These are phyloP conservation scores for Euspilapteryx auroguttella DNA, from an alignment of 2,888 invertebrate genomes.

Conservation along the genomic window DNA sequence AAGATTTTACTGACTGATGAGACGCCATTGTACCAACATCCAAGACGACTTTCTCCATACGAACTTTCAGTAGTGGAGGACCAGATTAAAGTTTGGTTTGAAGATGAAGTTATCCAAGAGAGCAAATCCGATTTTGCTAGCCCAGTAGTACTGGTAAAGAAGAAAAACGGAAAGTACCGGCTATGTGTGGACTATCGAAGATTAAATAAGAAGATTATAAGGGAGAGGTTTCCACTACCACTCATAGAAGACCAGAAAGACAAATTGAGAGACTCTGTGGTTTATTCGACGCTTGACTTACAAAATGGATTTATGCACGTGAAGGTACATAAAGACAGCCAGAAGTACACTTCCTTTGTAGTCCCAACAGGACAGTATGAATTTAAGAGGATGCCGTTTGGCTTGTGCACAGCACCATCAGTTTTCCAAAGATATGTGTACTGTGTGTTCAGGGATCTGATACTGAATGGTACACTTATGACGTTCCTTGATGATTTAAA, in stretches of 20 bases:
- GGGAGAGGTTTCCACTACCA: constrained; percentile 2
- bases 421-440: constrained; percentile 1
- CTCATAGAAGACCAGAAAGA: constrained; percentile 1
- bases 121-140: constrained; percentile 2
- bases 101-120: background rate
- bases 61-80: no score
- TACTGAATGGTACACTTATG: constrained; percentile 1
- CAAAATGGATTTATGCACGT: constrained; percentile 3
- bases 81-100: constrained; percentile 1
- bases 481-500: constrained; percentile 3
- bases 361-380: constrained; percentile 2
- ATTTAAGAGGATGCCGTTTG: constrained; percentile 4
- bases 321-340: background rate
- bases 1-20: no score
- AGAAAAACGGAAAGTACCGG: constrained; percentile 1
- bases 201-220: constrained; percentile 2
- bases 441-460: background rate
- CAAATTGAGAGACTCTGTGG: background rate
- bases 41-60: no score
- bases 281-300: constrained; percentile 1
- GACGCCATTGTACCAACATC: no score
- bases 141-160: constrained; percentile 1
- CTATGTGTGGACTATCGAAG: constrained; percentile 3
- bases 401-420: constrained; percentile 1
- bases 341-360: constrained; percentile 3